phyloP scores from a whole-genome alignment of 2,888 invertebrate species.

The Drosophila paucipuncta region DNA sequence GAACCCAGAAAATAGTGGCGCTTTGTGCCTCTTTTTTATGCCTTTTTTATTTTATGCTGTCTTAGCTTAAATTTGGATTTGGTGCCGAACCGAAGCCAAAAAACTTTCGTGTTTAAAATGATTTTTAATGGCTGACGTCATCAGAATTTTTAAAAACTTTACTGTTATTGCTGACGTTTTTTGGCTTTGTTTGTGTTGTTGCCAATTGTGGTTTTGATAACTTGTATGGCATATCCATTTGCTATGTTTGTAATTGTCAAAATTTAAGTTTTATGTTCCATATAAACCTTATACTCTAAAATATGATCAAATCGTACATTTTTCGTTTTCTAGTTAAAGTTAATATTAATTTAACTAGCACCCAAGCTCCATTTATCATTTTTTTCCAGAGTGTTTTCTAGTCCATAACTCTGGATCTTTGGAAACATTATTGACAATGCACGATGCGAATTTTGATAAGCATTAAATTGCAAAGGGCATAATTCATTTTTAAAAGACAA shows the following conservation, averaged over 20 bases:
- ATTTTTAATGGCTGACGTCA: slow-evolving; percentile 67
- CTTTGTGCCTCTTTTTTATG: slow-evolving; percentile 45
- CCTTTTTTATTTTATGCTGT: slow-evolving; percentile 41
- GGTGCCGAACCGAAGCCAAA: slow-evolving; percentile 38
- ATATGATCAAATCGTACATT: background rate
- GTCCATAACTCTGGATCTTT: background rate
- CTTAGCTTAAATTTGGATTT: slow-evolving; percentile 50
- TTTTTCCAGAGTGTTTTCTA: slow-evolving; percentile 9
- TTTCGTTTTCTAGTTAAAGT: background rate
- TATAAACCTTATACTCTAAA: background rate
- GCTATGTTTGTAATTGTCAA: background rate
- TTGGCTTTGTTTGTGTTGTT: slow-evolving; percentile 31
- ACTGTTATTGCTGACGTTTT: slow-evolving; percentile 63
- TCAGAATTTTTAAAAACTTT: slow-evolving; percentile 64
- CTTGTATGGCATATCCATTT: slow-evolving; percentile 18
- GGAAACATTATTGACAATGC: slow-evolving; percentile 22
- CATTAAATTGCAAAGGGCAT: slow-evolving; percentile 29
- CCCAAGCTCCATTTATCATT: background rate
- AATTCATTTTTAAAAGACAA: slow-evolving; percentile 4
- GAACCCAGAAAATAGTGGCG: slow-evolving; percentile 58
- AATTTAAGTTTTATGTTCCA: background rate
- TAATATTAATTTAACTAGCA: background rate
- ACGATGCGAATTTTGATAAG: slow-evolving; percentile 58
- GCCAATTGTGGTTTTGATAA: slow-evolving; percentile 17
- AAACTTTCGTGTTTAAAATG: slow-evolving; percentile 52